Conservation (phyloP, 2,888 invertebrate genomes). For the Agrypnus murinus region DNA sequence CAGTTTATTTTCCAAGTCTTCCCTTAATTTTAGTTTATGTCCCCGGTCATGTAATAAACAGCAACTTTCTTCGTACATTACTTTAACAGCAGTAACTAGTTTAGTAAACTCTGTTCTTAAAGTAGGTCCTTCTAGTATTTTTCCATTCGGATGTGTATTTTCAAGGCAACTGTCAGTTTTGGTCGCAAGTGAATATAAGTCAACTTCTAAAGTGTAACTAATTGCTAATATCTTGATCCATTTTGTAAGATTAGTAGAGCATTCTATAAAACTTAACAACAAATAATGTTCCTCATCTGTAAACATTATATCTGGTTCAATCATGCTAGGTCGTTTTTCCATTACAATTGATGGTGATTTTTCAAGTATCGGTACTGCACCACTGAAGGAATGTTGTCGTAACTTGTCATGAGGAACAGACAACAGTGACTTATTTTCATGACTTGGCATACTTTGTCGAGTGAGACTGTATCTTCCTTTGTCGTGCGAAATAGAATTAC, state of each 20-base stretch:
- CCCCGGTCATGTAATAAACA: slow-evolving; percentile 80
- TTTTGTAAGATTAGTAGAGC: slow-evolving; percentile 89
- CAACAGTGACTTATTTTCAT: slow-evolving; percentile 68
- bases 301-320: slow-evolving; percentile 70
- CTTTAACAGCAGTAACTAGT: slow-evolving; percentile 78
- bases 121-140: slow-evolving; percentile 74
- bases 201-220: slow-evolving; percentile 82
- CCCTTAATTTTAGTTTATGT: slow-evolving; percentile 77
- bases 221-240: slow-evolving; percentile 82
- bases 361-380: slow-evolving; percentile 62
- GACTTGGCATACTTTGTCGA: slow-evolving; percentile 69
- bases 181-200: slow-evolving; percentile 84
- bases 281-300: slow-evolving; percentile 80
- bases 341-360: slow-evolving; percentile 47
- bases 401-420: slow-evolving; percentile 69
- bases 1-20: slow-evolving; percentile 81
- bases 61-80: slow-evolving; percentile 84
- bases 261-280: slow-evolving; percentile 87
- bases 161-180: slow-evolving; percentile 82
- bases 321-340: slow-evolving; percentile 57
- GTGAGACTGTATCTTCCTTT: slow-evolving; percentile 67
- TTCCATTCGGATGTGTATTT: slow-evolving; percentile 87
- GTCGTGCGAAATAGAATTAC: slow-evolving; percentile 68
- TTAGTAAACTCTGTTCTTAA: slow-evolving; percentile 83
- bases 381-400: slow-evolving; percentile 70